These are phyloP conservation scores for Heliothis peltigera DNA, from an alignment of 2,888 invertebrate genomes.

Conservation along the genomic window DNA sequence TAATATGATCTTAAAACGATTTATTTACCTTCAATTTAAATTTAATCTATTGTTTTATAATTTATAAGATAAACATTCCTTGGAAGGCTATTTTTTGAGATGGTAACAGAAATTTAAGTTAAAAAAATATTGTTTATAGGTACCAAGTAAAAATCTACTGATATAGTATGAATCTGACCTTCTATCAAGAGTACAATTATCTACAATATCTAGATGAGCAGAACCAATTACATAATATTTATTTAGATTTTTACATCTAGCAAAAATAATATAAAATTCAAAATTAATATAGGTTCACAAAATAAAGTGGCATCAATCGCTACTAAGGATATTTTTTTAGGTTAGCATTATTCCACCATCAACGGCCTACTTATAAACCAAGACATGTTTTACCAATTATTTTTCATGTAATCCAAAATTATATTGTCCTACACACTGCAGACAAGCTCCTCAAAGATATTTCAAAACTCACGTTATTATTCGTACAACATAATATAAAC, in stretches of 20 bases:
- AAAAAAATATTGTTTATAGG: background rate
- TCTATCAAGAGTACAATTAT: no score
- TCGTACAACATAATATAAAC: no score
- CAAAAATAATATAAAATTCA: no score
- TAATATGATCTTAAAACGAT: constrained; percentile 8
- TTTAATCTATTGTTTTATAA: background rate
- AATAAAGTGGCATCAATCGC: constrained; percentile 4
- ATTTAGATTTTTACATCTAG: constrained; percentile 2
- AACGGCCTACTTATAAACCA: no score
- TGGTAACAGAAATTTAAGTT: background rate
- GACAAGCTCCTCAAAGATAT: no score
- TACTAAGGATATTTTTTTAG: background rate
- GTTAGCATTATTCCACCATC: no score
- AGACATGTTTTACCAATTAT: constrained; percentile 2
- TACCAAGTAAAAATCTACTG: no score
- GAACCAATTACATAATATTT: no score
- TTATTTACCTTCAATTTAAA: background rate
- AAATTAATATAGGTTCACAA: background rate
- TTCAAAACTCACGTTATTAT: no score
- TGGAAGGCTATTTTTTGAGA: background rate
- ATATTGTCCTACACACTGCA: no score
- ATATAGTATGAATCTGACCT: no score
- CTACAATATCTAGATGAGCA: background rate
- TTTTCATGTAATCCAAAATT: background rate
- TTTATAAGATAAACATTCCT: background rate